A percentile compares a stretch with the other conserved stretches of the same genome.
Evolutionary conservation across 1,140 invertebrate species (phyloP).

Genomic region (Thaumatotibia leucotreta): DNA sequence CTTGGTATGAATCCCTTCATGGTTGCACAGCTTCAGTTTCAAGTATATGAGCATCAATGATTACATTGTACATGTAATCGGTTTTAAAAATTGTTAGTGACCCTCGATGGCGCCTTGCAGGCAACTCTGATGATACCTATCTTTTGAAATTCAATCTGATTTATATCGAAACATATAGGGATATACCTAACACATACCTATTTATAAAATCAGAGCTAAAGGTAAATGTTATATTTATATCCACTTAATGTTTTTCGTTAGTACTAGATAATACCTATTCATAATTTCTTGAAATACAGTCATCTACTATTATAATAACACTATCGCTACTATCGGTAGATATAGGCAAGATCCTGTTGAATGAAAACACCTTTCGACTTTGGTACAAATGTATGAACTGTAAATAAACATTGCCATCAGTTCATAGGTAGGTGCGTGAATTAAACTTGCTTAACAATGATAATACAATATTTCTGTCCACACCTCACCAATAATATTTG

Average conservation of each 20-base stretch:
- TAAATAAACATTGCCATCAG: background rate
- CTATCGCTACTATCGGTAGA: background rate
- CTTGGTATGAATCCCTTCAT: constrained; percentile 11
- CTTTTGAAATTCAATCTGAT: too few relatives aligned
- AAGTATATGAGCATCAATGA: background rate
- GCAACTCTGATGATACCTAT: too few relatives aligned
- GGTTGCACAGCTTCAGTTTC: background rate
- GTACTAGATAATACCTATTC: background rate
- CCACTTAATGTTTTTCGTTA: background rate
- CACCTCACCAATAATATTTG: too few relatives aligned
- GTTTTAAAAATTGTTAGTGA: background rate
- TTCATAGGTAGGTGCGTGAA: too few relatives aligned
- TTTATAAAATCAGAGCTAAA: background rate
- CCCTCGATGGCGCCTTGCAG: too few relatives aligned
- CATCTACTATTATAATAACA: background rate
- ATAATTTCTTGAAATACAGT: background rate
- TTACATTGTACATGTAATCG: background rate
- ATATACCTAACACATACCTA: background rate
- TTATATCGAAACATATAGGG: background rate
- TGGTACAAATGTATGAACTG: background rate
- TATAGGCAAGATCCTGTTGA: background rate
- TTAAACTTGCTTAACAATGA: too few relatives aligned
- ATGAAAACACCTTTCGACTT: background rate
- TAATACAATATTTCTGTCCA: too few relatives aligned
- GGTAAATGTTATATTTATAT: too few relatives aligned